phyloP scores from a whole-genome alignment of 2,797 vertebrate species.

The Aplochiton taeniatus region DNA sequence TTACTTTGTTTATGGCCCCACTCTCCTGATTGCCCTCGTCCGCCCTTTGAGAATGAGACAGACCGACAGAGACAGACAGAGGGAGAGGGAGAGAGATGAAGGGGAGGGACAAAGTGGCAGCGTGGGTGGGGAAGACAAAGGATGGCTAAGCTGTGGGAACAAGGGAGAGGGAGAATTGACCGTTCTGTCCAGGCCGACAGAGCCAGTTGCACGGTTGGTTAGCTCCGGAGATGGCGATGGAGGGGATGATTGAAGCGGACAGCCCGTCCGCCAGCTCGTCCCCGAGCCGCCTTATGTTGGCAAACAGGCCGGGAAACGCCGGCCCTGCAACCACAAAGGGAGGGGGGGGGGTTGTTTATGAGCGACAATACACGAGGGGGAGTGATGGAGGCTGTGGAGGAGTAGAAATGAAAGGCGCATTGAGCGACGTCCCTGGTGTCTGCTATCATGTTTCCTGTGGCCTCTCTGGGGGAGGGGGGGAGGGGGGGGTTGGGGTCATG shows the following conservation, averaged over 20 bases:
- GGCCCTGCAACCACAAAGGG: no score
- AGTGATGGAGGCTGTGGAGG: constrained; percentile 37
- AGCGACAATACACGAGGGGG: not conserved
- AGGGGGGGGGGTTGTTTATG: not conserved
- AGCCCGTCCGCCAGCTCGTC: no score
- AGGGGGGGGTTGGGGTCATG: no score
- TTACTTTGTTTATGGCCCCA: constrained; percentile 63
- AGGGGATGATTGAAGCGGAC: no score
- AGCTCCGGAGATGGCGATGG: no score
- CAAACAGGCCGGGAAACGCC: no score
- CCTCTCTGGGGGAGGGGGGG: no score
- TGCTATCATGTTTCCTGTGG: constrained; percentile 45
- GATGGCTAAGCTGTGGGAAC: not conserved
- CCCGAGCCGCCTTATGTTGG: no score
- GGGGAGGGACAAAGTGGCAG: not conserved
- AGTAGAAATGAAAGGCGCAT: constrained; percentile 38
- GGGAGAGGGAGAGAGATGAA: constrained; percentile 7
- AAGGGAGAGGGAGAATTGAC: not conserved
- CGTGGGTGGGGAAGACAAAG: not conserved
- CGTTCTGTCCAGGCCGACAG: not conserved
- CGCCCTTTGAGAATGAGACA: constrained; percentile 21
- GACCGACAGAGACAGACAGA: not conserved
- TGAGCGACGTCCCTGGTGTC: constrained; percentile 13
- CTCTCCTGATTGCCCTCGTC: constrained; percentile 59
- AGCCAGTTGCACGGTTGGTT: not conserved